Percentiles rank a stretch among this genome's conserved stretches.
These are phyloP conservation scores for Drosophila melanica DNA, from an alignment of 1,140 invertebrate genomes.

Conservation along the genomic window DNA sequence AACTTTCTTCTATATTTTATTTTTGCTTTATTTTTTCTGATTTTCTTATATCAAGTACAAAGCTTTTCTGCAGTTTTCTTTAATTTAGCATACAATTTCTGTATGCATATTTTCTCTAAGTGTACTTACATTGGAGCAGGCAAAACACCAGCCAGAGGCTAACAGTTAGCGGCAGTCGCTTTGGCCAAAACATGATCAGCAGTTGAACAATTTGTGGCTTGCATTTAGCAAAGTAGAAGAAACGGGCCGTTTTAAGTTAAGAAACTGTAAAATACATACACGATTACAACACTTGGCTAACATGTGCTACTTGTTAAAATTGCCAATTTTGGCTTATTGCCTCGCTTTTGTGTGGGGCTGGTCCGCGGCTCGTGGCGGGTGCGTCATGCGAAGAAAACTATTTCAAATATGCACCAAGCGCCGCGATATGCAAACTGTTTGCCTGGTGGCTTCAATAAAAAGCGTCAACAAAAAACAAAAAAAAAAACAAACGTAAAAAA, in stretches of 20 bases:
- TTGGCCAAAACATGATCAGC: conserved; percentile 74
- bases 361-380: conserved; percentile 30
- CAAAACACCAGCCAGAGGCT: conserved; percentile 60
- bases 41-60: too few relatives aligned
- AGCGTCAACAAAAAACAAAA: conserved; percentile 18
- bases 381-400: conserved; percentile 62
- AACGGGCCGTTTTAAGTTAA: conserved; percentile 13
- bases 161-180: conserved; percentile 54
- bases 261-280: conserved; percentile 42
- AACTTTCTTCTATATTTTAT: too few relatives aligned
- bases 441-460: conserved; percentile 45
- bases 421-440: conserved; percentile 61
- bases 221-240: conserved; percentile 56
- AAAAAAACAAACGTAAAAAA: conserved; percentile 18
- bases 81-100: too few relatives aligned
- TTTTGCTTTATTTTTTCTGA: too few relatives aligned
- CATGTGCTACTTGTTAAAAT: background rate
- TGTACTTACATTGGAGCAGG: conserved; percentile 70
- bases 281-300: conserved; percentile 53
- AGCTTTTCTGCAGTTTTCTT: too few relatives aligned
- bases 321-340: too few relatives aligned
- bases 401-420: conserved; percentile 63
- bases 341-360: conserved; percentile 37
- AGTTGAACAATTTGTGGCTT: conserved; percentile 29
- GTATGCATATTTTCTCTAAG: background rate